Conservation (phyloP, 1,140 invertebrate species). For the Zeugodacus cucurbitae region DNA sequence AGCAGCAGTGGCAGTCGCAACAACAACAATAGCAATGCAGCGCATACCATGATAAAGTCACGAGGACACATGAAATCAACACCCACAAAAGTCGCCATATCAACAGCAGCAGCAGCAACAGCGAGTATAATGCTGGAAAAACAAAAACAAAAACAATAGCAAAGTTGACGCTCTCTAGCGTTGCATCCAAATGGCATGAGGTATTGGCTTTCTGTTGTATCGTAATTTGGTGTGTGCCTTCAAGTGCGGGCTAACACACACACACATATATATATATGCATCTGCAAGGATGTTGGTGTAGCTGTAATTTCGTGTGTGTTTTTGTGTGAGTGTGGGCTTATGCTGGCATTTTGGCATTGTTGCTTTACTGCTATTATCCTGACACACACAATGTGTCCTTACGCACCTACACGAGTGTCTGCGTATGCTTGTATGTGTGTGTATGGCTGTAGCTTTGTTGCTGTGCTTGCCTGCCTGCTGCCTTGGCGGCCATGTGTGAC, state of each 20-base stretch:
- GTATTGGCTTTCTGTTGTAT: conserved; percentile 31
- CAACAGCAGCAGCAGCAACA: background rate
- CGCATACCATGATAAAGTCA: background rate
- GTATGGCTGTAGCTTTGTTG: background rate
- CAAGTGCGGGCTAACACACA: background rate
- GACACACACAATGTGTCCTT: background rate
- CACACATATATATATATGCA: too few species aligned
- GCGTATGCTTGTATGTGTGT: conserved; percentile 41
- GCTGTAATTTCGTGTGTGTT: background rate
- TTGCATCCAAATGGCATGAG: background rate
- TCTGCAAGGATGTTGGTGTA: background rate
- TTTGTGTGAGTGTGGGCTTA: background rate
- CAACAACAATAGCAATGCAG: background rate
- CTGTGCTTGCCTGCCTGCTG: background rate
- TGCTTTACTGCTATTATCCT: conserved; percentile 21
- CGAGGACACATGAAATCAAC: conserved; percentile 17
- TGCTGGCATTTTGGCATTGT: conserved; percentile 26
- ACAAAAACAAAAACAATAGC: background rate
- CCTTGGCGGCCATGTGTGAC: conserved; percentile 47
- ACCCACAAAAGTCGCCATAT: conserved; percentile 31
- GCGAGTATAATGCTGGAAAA: background rate
- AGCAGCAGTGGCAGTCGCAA: background rate
- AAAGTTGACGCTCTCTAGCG: background rate
- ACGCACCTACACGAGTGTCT: conserved; percentile 41
- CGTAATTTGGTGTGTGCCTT: conserved; percentile 7